These are phyloP conservation scores for Dicroscelio sp. DNA, from an alignment of 2,888 invertebrate species.

Conservation along the genomic window DNA sequence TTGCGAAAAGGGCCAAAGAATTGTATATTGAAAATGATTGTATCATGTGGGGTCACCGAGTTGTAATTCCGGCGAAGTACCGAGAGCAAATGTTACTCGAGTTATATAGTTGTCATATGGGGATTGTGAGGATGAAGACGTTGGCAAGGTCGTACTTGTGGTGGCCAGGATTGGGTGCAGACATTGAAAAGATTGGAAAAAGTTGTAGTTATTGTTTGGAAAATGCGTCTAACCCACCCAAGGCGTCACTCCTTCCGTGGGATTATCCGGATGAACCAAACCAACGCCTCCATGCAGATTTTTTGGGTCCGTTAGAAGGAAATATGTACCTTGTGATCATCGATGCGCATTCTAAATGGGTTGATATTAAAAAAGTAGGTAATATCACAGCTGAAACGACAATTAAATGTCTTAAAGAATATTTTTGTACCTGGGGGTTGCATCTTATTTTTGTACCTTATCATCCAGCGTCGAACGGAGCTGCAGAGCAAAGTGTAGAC, in stretches of 20 bases:
- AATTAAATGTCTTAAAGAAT: slow-evolving; percentile 59
- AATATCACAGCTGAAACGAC: background rate
- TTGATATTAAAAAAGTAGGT: slow-evolving; percentile 51
- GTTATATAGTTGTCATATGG: slow-evolving; percentile 83
- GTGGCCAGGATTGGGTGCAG: slow-evolving; percentile 79
- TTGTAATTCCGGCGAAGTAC: slow-evolving; percentile 33
- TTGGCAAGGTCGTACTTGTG: slow-evolving; percentile 84
- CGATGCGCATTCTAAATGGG: slow-evolving; percentile 82
- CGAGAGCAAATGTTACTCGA: slow-evolving; percentile 18
- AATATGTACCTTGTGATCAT: slow-evolving; percentile 81
- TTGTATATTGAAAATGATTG: slow-evolving; percentile 3
- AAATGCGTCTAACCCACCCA: slow-evolving; percentile 28
- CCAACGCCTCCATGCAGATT: slow-evolving; percentile 80
- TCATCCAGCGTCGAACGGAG: slow-evolving; percentile 71
- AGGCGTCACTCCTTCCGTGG: background rate
- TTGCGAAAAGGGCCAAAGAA: background rate
- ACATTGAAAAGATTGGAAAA: slow-evolving; percentile 85
- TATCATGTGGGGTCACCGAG: slow-evolving; percentile 52
- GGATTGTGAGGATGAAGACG: slow-evolving; percentile 86
- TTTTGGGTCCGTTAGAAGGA: slow-evolving; percentile 71
- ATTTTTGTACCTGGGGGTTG: slow-evolving; percentile 77
- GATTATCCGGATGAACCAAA: slow-evolving; percentile 58
- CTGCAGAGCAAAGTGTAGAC: no score
- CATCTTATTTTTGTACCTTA: slow-evolving; percentile 64
- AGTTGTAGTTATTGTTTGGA: slow-evolving; percentile 20